Evolutionary conservation across 2,797 vertebrate genomes (phyloP).

Genomic region (Trichosurus vulpecula): DNA sequence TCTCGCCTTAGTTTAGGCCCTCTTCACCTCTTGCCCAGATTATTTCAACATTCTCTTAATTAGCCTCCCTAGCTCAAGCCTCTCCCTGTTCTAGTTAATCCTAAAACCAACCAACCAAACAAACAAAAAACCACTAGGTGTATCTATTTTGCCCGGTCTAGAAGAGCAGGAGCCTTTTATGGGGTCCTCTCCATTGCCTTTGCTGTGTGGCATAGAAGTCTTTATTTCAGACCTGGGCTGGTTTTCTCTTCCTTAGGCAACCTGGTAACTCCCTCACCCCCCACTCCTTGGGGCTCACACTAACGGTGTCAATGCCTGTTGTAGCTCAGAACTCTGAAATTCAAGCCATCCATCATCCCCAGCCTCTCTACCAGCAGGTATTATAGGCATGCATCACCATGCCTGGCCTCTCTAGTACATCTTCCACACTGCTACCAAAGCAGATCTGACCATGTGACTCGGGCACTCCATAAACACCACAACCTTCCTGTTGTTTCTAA

Average conservation of each 20-base stretch:
- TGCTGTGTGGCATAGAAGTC: neutral
- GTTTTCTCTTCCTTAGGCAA: neutral
- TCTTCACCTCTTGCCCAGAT: neutral
- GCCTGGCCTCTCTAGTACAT: neutral
- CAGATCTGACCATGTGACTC: neutral
- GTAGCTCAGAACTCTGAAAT: neutral
- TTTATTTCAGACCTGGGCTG: neutral
- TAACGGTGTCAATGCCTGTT: neutral
- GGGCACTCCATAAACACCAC: neutral
- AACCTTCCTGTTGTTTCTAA: neutral
- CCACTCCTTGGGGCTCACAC: neutral
- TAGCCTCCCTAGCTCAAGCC: neutral
- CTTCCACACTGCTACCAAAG: neutral
- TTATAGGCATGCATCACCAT: neutral
- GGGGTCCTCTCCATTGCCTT: neutral
- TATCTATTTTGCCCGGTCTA: neutral
- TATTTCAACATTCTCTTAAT: neutral
- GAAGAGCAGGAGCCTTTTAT: neutral
- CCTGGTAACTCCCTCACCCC: neutral
- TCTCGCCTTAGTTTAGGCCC: neutral
- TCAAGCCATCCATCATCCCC: neutral
- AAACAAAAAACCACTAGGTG: neutral
- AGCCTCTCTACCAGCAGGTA: neutral
- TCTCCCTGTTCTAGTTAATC: neutral
- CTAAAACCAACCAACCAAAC: neutral